These are phyloP conservation scores for Ceyx melanurus DNA, from an alignment of 2,113 vertebrate genomes.

Conservation along the genomic window DNA sequence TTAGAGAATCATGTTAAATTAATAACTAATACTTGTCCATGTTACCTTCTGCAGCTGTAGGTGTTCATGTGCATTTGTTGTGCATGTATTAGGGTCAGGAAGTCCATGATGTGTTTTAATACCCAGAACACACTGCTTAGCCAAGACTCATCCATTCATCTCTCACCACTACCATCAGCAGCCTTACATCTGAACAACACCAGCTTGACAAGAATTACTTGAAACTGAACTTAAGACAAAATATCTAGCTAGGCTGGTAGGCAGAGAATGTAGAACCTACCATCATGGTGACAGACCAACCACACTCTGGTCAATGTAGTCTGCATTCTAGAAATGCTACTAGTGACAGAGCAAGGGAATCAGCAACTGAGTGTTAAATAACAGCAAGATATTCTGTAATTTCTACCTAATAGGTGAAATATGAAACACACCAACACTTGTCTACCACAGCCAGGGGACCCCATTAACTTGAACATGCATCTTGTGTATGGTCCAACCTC, in stretches of 20 bases:
- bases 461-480: neutral
- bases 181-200: neutral
- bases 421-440: neutral
- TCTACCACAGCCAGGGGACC: rapidly evolving
- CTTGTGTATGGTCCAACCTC: neutral
- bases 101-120: neutral
- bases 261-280: neutral
- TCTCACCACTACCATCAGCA: neutral
- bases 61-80: neutral
- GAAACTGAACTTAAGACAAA: neutral
- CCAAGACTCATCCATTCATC: neutral
- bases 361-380: neutral
- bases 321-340: neutral
- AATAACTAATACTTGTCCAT: neutral
- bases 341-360: neutral
- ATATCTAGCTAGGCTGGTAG: neutral
- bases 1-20: neutral
- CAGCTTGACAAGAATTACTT: neutral
- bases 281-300: neutral
- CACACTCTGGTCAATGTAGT: neutral
- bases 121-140: neutral
- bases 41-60: neutral
- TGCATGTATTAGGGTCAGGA: neutral
- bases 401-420: neutral
- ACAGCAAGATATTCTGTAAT: neutral